Evolutionary conservation across 2,888 invertebrate species (phyloP).

Genomic region (Cryptophagus acutangulus): DNA sequence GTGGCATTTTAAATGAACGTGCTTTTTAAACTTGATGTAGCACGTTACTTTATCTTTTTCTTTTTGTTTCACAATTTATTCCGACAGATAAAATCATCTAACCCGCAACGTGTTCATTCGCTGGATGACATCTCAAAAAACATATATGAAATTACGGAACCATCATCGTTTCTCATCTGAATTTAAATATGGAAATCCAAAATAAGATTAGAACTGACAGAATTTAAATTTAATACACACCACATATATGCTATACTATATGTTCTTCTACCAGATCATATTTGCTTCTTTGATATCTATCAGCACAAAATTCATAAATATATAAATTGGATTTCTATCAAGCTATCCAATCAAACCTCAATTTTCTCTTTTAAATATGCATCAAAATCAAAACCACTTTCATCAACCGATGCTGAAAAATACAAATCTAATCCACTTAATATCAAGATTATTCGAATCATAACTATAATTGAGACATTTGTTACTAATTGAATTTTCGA

Average conservation of each 20-base stretch:
- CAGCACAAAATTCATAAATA: slow-evolving; percentile 7
- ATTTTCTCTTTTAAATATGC: slow-evolving; percentile 5
- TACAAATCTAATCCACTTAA: not conserved
- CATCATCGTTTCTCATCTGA: slow-evolving; percentile 29
- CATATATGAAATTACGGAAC: slow-evolving; percentile 31
- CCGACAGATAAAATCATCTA: slow-evolving; percentile 31
- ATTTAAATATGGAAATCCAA: slow-evolving; percentile 34
- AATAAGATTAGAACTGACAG: slow-evolving; percentile 31
- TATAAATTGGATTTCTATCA: slow-evolving; percentile 9
- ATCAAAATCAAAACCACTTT: slow-evolving; percentile 5
- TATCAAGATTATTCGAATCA: not conserved
- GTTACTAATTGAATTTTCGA: slow-evolving; percentile 5
- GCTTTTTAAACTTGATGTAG: slow-evolving; percentile 30
- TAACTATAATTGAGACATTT: slow-evolving; percentile 4
- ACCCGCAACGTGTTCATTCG: slow-evolving; percentile 28
- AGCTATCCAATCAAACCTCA: too few species aligned
- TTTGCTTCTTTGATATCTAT: slow-evolving; percentile 8
- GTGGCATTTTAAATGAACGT: slow-evolving; percentile 26
- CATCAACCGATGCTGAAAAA: not conserved
- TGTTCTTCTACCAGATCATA: slow-evolving; percentile 4
- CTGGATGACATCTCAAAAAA: slow-evolving; percentile 26
- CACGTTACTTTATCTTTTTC: slow-evolving; percentile 15
- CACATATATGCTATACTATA: slow-evolving; percentile 2
- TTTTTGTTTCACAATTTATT: slow-evolving; percentile 30
- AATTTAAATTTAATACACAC: slow-evolving; percentile 31